Percentiles rank a stretch among this genome's conserved stretches.
phyloP scores from a whole-genome alignment of 2,113 vertebrate genomes.

The Catharus fuscescens region DNA sequence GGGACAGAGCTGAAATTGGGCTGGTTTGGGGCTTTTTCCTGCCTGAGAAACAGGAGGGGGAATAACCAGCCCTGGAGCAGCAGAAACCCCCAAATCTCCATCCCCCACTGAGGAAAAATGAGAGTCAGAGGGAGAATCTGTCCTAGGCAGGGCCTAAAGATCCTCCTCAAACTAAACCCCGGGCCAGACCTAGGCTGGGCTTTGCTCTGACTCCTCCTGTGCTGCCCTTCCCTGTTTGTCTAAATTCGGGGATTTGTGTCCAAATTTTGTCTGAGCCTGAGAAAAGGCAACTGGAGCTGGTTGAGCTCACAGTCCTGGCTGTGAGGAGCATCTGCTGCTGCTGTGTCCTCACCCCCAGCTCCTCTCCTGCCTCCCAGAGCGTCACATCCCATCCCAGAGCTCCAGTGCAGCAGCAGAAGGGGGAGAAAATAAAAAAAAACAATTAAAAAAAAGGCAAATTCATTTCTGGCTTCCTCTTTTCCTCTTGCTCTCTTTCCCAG shows the following conservation, averaged over 20 bases:
- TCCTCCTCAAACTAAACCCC: neutral
- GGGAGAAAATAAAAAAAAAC: rapidly evolving
- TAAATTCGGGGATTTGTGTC: neutral
- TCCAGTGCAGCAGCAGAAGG: neutral
- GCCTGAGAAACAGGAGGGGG: neutral
- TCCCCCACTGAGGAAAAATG: neutral
- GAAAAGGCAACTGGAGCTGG: neutral
- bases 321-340: neutral
- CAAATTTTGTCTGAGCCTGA: neutral
- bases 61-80: neutral
- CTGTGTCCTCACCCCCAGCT: neutral
- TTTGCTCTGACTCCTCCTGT: rapidly evolving
- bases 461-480: neutral
- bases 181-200: rapidly evolving
- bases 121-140: neutral
- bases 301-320: neutral
- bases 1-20: rapidly evolving
- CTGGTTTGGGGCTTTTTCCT: neutral
- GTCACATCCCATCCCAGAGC: neutral
- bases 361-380: neutral
- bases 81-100: neutral
- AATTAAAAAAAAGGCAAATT: neutral
- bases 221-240: neutral
- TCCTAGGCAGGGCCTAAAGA: neutral
- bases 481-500: neutral